Evolutionary conservation across 37 sponge, comb jelly and placozoan species (phyloP).

Genomic region (Agelas oroides): DNA sequence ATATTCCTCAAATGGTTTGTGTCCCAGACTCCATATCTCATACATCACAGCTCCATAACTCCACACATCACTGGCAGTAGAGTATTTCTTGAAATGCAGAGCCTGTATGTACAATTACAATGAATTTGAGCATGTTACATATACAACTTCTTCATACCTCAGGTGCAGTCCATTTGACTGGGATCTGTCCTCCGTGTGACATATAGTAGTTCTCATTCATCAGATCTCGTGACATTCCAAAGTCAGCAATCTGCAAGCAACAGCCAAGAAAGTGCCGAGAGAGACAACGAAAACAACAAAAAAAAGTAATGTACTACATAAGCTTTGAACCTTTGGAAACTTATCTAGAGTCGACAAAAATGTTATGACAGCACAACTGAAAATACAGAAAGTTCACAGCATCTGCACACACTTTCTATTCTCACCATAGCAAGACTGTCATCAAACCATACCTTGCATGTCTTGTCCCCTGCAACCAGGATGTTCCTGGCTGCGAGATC

Average conservation of each 20-base stretch:
- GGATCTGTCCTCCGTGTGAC: conserved; percentile 31
- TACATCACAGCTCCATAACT: conserved; percentile 52
- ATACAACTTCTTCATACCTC: conserved; percentile 4
- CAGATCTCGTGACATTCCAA: conserved; percentile 59
- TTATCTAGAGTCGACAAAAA: too few relatives aligned
- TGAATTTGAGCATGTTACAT: not conserved
- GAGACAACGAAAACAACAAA: too few relatives aligned
- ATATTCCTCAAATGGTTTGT: conserved; percentile 59
- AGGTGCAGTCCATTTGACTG: conserved; percentile 56
- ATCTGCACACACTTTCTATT: too few relatives aligned
- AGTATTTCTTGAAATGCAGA: conserved; percentile 50
- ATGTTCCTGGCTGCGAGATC: conserved; percentile 72
- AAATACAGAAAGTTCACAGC: too few relatives aligned
- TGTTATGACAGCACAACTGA: too few relatives aligned
- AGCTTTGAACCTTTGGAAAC: too few relatives aligned
- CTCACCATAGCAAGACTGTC: too few relatives aligned
- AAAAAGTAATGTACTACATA: too few relatives aligned
- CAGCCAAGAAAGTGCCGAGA: too few relatives aligned
- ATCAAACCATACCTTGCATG: conserved; percentile 53
- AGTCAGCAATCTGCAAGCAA: conserved; percentile 46
- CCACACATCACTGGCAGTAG: conserved; percentile 63
- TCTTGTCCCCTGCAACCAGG: conserved; percentile 3
- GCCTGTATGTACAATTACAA: not conserved
- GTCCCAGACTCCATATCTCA: conserved; percentile 69
- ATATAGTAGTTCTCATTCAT: conserved; percentile 48